Conservation (phyloP, 2,113 vertebrate species). For the Boleophthalmus pectinirostris region DNA sequence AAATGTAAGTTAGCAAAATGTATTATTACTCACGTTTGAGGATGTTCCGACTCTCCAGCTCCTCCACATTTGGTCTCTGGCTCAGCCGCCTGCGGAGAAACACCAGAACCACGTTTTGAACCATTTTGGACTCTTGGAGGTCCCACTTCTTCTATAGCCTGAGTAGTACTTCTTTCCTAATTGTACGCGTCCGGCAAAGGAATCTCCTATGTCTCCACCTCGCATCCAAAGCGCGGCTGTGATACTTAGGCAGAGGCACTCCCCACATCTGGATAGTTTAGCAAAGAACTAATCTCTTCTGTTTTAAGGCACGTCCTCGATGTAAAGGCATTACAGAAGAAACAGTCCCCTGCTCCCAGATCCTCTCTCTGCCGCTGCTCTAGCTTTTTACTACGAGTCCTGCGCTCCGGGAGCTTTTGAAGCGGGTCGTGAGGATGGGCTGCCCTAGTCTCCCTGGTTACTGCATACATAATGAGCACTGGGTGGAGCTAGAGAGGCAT, state of each 20-base stretch:
- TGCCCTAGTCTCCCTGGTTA: constrained; percentile 67
- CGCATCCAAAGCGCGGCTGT: constrained; percentile 72
- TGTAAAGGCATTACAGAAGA: constrained; percentile 26
- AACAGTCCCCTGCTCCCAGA: not conserved
- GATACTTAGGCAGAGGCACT: constrained; percentile 62
- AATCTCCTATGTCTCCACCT: constrained; percentile 73
- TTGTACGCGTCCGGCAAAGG: constrained; percentile 60
- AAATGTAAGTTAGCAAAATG: not conserved
- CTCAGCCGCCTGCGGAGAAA: constrained; percentile 98
- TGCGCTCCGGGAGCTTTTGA: constrained; percentile 48
- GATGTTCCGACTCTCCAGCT: constrained; percentile 96
- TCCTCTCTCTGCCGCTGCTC: constrained; percentile 15
- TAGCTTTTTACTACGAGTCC: constrained; percentile 23
- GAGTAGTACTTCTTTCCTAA: constrained; percentile 50
- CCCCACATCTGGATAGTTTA: constrained; percentile 73
- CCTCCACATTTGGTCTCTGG: constrained; percentile 96
- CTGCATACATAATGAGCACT: constrained; percentile 59
- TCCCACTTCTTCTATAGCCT: not conserved
- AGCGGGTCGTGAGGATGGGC: constrained; percentile 67
- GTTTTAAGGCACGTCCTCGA: constrained; percentile 14
- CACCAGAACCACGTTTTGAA: constrained; percentile 93
- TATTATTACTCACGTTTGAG: constrained; percentile 89
- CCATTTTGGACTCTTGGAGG: constrained; percentile 72
- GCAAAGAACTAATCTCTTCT: constrained; percentile 18
- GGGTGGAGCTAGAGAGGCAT: constrained; percentile 58